phyloP scores from a whole-genome alignment of 1,140 invertebrate species.

The Cydia pomonella region DNA sequence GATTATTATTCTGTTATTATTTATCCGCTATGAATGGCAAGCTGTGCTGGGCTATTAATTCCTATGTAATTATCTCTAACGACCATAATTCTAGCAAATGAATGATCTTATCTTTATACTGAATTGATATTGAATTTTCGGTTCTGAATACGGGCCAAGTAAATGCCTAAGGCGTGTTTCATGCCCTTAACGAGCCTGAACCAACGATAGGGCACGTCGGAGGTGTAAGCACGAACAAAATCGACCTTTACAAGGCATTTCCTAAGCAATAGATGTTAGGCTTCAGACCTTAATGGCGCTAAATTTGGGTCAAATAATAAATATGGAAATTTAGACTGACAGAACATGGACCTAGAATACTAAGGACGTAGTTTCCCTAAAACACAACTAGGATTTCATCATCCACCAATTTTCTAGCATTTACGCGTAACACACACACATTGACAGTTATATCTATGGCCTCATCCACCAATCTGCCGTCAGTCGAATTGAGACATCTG shows the following conservation, averaged over 20 bases:
- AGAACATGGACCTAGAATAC: no score
- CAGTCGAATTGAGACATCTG: no score
- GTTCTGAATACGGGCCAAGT: not conserved
- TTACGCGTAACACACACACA: no score
- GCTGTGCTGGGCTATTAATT: not conserved
- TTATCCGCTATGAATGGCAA: no score
- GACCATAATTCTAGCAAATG: not conserved
- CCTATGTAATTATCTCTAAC: not conserved
- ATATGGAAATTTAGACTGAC: not conserved
- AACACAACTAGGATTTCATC: no score
- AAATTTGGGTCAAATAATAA: conserved; percentile 3
- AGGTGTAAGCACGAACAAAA: conserved; percentile 9
- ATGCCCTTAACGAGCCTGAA: conserved; percentile 1
- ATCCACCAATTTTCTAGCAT: no score
- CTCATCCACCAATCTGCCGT: no score
- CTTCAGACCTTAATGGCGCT: not conserved
- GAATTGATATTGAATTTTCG: conserved; percentile 6
- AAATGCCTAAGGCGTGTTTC: conserved; percentile 1
- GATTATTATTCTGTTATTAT: no score
- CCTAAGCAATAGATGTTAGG: conserved; percentile 1
- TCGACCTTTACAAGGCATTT: conserved; percentile 15
- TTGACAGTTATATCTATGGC: no score
- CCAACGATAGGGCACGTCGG: conserved; percentile 3
- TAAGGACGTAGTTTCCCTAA: no score
- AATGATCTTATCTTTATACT: not conserved